Conservation (phyloP, 2,113 vertebrate species). For the Erythrolamprus reginae region DNA sequence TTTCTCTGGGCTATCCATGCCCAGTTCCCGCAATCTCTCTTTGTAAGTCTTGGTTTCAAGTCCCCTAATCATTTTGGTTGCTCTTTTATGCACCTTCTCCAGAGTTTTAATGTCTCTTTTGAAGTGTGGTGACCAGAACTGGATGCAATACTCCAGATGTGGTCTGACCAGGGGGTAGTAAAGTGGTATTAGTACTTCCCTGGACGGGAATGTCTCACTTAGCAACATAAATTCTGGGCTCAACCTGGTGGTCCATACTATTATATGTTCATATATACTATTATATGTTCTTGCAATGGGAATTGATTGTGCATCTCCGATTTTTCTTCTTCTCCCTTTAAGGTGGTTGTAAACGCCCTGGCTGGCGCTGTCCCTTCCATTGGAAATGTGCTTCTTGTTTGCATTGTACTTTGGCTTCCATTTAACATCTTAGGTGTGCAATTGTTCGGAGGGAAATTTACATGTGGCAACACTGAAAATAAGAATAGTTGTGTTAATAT, state of each 20-base stretch:
- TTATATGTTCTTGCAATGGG: background rate
- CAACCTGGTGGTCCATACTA: background rate
- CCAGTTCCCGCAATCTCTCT: too few species aligned
- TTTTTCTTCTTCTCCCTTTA: constrained; percentile 32
- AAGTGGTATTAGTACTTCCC: too few species aligned
- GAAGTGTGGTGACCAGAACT: too few species aligned
- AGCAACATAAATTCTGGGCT: background rate
- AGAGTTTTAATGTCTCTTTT: too few species aligned
- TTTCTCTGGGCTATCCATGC: too few species aligned
- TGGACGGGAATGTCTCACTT: background rate
- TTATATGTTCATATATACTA: background rate
- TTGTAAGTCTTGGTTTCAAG: too few species aligned
- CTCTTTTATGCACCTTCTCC: too few species aligned
- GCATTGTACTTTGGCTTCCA: constrained; percentile 76
- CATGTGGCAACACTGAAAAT: constrained; percentile 13
- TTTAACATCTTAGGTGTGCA: constrained; percentile 71
- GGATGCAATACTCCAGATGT: too few species aligned
- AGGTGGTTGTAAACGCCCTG: constrained; percentile 74
- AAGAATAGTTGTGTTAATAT: background rate
- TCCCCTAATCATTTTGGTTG: too few species aligned
- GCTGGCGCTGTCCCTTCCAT: constrained; percentile 72
- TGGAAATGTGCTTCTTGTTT: constrained; percentile 71
- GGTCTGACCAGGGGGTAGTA: too few species aligned
- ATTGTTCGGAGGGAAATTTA: constrained; percentile 61
- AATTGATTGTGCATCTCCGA: background rate